These are phyloP conservation scores for pig (Sus scrofa) DNA, from an alignment of 2,113 vertebrate species.

Conservation along the genomic window DNA sequence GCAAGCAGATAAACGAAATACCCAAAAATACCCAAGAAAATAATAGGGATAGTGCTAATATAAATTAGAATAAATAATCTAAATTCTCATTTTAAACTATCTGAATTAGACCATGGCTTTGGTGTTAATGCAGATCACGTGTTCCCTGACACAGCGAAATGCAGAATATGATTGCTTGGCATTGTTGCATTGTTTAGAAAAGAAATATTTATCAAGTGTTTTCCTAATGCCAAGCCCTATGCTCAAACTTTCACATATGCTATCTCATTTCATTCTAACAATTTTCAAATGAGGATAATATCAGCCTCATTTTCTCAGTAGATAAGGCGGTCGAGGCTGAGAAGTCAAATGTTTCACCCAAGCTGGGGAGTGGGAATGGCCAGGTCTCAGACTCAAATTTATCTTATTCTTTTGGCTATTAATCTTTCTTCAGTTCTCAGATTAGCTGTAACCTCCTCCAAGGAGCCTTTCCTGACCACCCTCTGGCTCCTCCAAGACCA, in stretches of 20 bases:
- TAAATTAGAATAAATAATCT: constrained; percentile 68
- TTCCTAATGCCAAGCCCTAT: background rate
- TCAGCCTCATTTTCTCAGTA: background rate
- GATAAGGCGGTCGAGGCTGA: background rate
- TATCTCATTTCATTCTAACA: constrained; percentile 37
- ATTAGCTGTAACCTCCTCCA: background rate
- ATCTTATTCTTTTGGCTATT: constrained; percentile 3
- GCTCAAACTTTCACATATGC: constrained; percentile 29
- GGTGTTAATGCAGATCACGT: background rate
- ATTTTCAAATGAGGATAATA: constrained; percentile 17
- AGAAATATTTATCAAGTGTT: background rate
- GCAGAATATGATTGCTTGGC: background rate
- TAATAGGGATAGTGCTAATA: constrained; percentile 64
- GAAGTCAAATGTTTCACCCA: constrained; percentile 16
- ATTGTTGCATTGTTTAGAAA: background rate
- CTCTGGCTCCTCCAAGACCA: background rate
- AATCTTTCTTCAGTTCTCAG: constrained; percentile 45
- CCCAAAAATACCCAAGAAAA: constrained; percentile 76
- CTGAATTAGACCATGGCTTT: constrained; percentile 54
- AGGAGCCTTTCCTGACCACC: background rate
- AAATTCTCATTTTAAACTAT: constrained; percentile 66
- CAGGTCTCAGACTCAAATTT: constrained; percentile 20
- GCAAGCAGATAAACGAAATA: constrained; percentile 75
- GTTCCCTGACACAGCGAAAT: background rate
- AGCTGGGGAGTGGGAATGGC: background rate